A percentile compares a stretch with the other conserved stretches of the same genome.
phyloP scores from a whole-genome alignment of 2,888 invertebrate genomes.

The Papilio elwesi region DNA sequence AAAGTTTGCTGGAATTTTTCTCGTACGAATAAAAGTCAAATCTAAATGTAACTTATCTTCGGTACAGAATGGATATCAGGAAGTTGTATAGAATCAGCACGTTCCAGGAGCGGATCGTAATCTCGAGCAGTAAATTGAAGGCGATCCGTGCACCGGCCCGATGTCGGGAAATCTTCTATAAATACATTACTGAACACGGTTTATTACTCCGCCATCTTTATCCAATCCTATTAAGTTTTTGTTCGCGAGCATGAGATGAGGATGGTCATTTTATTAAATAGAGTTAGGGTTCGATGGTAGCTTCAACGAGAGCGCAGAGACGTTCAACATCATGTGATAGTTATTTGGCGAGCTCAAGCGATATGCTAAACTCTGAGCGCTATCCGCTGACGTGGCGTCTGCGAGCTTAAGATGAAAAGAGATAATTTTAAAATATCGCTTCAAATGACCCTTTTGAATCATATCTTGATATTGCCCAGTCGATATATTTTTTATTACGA shows the following conservation, averaged over 20 bases:
- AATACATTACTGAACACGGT: conserved; percentile 82
- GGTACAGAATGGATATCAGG: conserved; percentile 39
- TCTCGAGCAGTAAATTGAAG: conserved; percentile 70
- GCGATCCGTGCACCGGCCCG: conserved; percentile 66
- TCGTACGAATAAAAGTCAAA: conserved; percentile 34
- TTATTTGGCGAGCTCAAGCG: conserved; percentile 70
- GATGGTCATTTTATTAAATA: conserved; percentile 78
- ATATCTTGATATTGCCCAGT: conserved; percentile 71
- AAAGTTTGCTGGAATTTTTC: conserved; percentile 21
- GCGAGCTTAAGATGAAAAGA: conserved; percentile 64
- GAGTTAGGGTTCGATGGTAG: conserved; percentile 80
- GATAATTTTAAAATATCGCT: conserved; percentile 76
- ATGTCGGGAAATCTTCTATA: conserved; percentile 72
- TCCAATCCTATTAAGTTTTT: conserved; percentile 82
- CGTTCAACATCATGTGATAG: conserved; percentile 65
- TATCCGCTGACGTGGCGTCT: conserved; percentile 77
- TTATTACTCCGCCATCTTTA: conserved; percentile 81
- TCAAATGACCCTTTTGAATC: conserved; percentile 62
- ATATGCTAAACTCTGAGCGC: conserved; percentile 72
- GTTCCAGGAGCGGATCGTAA: conserved; percentile 67
- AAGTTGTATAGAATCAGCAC: conserved; percentile 55
- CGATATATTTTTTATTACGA: conserved; percentile 54
- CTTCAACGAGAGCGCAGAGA: conserved; percentile 67
- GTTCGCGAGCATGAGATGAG: conserved; percentile 72
- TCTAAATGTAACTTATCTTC: conserved; percentile 39